Base-by-base conservation (phyloP, 2,113 vertebrate species). In the Grantiella picta region DNA sequence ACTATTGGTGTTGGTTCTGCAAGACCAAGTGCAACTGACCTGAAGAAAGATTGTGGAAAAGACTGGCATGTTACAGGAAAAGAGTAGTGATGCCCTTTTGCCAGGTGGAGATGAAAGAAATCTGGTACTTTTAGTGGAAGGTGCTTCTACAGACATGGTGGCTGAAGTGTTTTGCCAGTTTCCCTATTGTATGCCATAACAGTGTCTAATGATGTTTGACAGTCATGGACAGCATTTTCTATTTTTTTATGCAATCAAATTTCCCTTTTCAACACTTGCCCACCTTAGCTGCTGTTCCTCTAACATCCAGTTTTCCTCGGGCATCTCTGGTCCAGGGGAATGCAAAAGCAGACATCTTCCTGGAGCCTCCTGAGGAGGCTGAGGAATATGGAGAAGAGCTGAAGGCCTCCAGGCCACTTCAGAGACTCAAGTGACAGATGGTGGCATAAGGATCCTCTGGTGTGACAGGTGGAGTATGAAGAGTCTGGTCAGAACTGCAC, bases 301-400 rank as follows among this genome's bases (percentile, higher is more conserved):
- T 64, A 69, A 47, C 70, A 56, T 61, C 50, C 53, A 15, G 8
- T 7, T 73, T 36, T 77, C 45, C 54, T 59, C 73, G 47, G 24
- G 33, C 27, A 70, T 10, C 76, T 90, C 42, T 1, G 2, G 3
- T 20, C 11, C 27, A 0, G 0, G 2, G 54, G 36, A 81, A 49
- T 57, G 15, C 40, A 69, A 75, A 70, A 72, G 45, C 49, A 90
- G 54, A 13, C 18, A 33, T 12, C 47, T 38, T 63, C 50, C 57
- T 69, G 86, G 9, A 86, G 71, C 61, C 42, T 76, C 25, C 54
- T 44, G 38, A 53, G 0, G 11, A 60, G n/a, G 53, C 23, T 90
- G 60, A 69, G 27, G 28, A 45, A 29, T 18, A 35, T 10, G 4
- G 64, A 65, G 60, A 61, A 69, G 71, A 40, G 36, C 40, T 76